Conservation (phyloP, 2,888 invertebrate genomes). For the Allygus modestus region DNA sequence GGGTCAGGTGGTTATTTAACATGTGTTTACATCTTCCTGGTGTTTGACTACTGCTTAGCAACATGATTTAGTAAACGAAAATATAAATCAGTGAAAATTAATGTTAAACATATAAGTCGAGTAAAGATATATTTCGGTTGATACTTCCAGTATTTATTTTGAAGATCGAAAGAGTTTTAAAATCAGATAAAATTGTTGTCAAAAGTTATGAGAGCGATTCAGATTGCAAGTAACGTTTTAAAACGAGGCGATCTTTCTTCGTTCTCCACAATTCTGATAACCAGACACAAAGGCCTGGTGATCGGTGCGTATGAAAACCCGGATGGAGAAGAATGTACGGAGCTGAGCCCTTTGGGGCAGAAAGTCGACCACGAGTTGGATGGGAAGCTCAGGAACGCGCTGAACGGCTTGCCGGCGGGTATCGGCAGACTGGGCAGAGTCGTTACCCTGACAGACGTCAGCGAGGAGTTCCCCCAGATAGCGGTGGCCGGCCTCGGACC, state of each 20-base stretch:
- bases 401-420: conserved; percentile 41
- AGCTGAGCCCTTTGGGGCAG: conserved; percentile 46
- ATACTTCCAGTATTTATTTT: neutral
- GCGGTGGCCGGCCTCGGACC: conserved; percentile 79
- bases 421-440: conserved; percentile 48
- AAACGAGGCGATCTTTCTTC: neutral
- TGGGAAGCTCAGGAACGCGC: conserved; percentile 36
- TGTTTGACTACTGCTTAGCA: neutral
- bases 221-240: neutral
- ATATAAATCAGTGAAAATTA: neutral
- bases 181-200: neutral
- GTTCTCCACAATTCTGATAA: neutral
- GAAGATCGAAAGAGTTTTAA: neutral
- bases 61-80: neutral
- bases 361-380: conserved; percentile 40
- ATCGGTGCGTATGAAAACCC: conserved; percentile 52
- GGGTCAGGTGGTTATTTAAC: no score
- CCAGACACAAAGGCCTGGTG: conserved; percentile 45
- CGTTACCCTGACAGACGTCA: conserved; percentile 29
- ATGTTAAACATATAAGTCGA: neutral
- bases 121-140: neutral
- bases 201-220: neutral
- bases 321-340: conserved; percentile 42
- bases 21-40: no score
- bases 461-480: conserved; percentile 73